A percentile compares a stretch with the other conserved stretches of the same genome.
Evolutionary conservation across 2,797 vertebrate species (phyloP).

Genomic region (Halcyon chelicuti): DNA sequence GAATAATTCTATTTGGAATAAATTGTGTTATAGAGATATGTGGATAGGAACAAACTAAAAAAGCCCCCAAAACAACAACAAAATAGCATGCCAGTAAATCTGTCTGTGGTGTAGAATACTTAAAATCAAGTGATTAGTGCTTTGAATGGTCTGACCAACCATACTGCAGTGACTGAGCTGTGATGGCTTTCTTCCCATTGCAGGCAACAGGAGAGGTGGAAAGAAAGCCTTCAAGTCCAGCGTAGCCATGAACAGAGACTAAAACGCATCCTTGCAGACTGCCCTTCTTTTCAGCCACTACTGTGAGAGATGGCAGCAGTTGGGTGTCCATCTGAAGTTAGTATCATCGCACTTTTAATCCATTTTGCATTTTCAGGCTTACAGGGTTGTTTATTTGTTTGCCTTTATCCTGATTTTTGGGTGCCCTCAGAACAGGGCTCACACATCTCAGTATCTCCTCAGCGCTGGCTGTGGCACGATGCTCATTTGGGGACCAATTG

Average conservation of each 20-base stretch:
- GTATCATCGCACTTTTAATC: background rate
- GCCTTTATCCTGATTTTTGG: background rate
- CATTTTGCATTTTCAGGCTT: background rate
- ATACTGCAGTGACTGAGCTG: background rate
- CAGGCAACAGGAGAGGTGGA: background rate
- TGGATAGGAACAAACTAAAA: background rate
- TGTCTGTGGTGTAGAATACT: background rate
- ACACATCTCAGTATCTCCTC: background rate
- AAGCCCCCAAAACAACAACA: background rate
- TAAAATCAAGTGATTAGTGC: background rate
- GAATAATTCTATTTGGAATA: background rate
- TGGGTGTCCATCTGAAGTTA: background rate
- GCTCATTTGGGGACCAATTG: background rate
- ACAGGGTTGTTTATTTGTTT: background rate
- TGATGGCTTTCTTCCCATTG: background rate
- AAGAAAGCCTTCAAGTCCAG: background rate
- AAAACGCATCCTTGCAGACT: background rate
- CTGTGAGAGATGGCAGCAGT: background rate
- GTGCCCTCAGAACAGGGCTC: background rate
- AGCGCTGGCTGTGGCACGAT: too few species aligned
- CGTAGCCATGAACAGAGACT: background rate
- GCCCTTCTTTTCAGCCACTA: background rate
- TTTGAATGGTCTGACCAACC: background rate
- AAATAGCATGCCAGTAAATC: background rate
- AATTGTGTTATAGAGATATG: background rate